Conservation (phyloP, 2,888 invertebrate species). For the Torymus aiolomorphi region DNA sequence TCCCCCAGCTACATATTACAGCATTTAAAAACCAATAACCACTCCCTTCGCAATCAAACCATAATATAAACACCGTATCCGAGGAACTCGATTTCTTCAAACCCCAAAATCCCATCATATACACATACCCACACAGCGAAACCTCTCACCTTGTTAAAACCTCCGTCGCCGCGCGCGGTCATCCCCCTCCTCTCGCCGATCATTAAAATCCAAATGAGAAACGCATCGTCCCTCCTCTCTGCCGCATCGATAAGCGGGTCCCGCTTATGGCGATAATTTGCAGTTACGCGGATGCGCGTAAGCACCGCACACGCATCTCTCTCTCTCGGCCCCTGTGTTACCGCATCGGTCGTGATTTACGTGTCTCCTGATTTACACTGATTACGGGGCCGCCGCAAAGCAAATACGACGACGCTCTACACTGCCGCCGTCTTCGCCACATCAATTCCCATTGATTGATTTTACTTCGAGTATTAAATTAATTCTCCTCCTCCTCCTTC, state of each 20-base stretch:
- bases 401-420: conserved; percentile 69
- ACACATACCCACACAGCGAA: too few relatives aligned
- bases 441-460: conserved; percentile 73
- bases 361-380: conserved; percentile 75
- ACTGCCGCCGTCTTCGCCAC: conserved; percentile 57
- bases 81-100: too few relatives aligned
- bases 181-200: not conserved
- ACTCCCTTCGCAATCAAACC: too few relatives aligned
- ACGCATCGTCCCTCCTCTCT: not conserved
- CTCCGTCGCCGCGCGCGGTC: too few relatives aligned
- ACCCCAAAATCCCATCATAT: too few relatives aligned
- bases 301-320: not conserved
- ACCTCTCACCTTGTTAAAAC: too few relatives aligned
- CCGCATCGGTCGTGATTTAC: conserved; percentile 74
- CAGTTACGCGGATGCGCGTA: conserved; percentile 33
- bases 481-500: conserved; percentile 60
- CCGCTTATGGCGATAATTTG: conserved; percentile 46
- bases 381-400: conserved; percentile 73
- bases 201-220: not conserved
- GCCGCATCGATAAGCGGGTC: conserved; percentile 32
- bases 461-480: conserved; percentile 72
- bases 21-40: too few relatives aligned
- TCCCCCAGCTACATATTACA: too few relatives aligned
- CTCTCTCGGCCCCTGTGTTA: conserved; percentile 60
- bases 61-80: too few relatives aligned